Conservation (phyloP, 2,888 invertebrate genomes). For the Drosophila helvetica region DNA sequence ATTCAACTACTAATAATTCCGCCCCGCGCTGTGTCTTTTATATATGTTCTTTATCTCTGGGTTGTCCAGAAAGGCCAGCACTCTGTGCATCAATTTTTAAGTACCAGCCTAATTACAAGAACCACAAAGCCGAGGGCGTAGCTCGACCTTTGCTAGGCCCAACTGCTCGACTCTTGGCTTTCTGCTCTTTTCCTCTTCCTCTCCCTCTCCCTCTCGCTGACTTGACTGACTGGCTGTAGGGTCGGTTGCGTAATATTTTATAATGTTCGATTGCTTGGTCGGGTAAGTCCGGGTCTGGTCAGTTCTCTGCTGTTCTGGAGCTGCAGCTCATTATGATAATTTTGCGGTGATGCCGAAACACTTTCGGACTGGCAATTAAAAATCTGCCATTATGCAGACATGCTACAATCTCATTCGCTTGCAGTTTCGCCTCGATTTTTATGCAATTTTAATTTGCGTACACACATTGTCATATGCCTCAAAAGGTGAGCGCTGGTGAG, state of each 20-base stretch:
- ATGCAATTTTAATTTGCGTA: conserved; percentile 74
- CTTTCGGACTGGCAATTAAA: conserved; percentile 69
- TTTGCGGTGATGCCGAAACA: conserved; percentile 58
- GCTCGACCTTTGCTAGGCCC: conserved; percentile 31
- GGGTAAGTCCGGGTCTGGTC: conserved; percentile 26
- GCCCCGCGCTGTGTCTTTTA: too few relatives aligned
- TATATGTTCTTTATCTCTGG: too few relatives aligned
- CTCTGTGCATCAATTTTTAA: background rate
- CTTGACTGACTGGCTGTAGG: conserved; percentile 31
- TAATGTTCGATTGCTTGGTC: conserved; percentile 48
- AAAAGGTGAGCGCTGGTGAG: conserved; percentile 21
- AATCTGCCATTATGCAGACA: conserved; percentile 68
- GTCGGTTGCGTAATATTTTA: conserved; percentile 55
- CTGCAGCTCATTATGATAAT: conserved; percentile 68
- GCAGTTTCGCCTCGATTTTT: conserved; percentile 46
- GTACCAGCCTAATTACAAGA: background rate
- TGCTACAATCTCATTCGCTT: conserved; percentile 55
- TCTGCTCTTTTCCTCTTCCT: background rate
- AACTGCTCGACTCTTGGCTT: background rate
- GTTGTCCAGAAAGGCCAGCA: background rate
- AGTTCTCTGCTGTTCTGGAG: background rate
- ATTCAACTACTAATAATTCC: too few relatives aligned
- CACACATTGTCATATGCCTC: conserved; percentile 70
- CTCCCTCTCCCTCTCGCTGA: background rate
- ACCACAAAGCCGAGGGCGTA: conserved; percentile 38